A percentile compares a stretch with the other conserved stretches of the same genome.
These are phyloP conservation scores for Cephus rjabovi DNA, from an alignment of 2,888 invertebrate species.

Conservation along the genomic window DNA sequence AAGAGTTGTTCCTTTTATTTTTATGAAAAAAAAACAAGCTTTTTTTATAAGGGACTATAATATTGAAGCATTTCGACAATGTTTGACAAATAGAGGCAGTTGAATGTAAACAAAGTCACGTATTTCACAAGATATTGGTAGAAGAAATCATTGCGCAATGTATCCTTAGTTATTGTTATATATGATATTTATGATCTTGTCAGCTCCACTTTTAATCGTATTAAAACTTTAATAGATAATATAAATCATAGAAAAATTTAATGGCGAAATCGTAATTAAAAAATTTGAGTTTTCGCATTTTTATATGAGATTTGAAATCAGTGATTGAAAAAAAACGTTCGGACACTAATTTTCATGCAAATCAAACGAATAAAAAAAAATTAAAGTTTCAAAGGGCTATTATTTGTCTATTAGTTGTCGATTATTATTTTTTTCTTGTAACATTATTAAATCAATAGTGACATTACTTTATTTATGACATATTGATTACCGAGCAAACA, in stretches of 20 bases:
- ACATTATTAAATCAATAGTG: too few relatives aligned
- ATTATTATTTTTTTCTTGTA: too few relatives aligned
- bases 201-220: background rate
- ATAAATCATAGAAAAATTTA: background rate
- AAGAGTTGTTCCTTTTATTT: background rate
- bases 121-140: background rate
- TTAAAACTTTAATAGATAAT: background rate
- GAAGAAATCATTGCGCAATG: background rate
- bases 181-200: background rate
- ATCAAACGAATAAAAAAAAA: too few relatives aligned
- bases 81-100: background rate
- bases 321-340: too few relatives aligned
- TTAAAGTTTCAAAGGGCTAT: too few relatives aligned
- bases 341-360: too few relatives aligned
- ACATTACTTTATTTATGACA: too few relatives aligned
- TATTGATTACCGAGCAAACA: too few relatives aligned
- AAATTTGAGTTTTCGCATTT: too few relatives aligned
- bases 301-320: too few relatives aligned
- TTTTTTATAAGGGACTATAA: background rate
- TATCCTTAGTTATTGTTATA: background rate
- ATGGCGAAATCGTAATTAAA: background rate
- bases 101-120: background rate
- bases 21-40: background rate
- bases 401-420: too few relatives aligned
- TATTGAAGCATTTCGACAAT: background rate